Evolutionary conservation across 2,797 vertebrate species (phyloP).

Genomic region (Rhyacichthys aspro): DNA sequence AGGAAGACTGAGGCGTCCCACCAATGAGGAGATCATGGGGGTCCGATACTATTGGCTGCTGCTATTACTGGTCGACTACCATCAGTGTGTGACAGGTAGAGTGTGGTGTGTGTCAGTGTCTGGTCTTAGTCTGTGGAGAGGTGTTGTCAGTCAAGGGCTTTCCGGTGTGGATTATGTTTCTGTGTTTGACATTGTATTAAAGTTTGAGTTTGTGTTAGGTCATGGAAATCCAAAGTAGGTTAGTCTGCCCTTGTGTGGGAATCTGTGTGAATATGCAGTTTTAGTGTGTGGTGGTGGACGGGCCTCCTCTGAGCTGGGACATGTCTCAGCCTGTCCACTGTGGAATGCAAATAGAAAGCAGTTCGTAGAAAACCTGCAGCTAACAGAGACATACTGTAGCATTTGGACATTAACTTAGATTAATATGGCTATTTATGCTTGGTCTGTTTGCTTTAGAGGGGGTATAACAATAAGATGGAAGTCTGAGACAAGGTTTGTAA

Average conservation of each 20-base stretch:
- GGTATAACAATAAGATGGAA: not conserved
- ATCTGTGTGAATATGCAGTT: not conserved
- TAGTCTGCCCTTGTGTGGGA: conserved; percentile 1
- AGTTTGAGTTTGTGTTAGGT: conserved; percentile 7
- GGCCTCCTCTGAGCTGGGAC: conserved; percentile 18
- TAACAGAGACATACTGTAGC: not conserved
- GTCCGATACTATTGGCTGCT: conserved; percentile 59
- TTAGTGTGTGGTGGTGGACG: conserved; percentile 8
- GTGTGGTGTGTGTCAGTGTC: not conserved
- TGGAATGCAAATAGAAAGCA: conserved; percentile 36
- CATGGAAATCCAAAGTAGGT: not conserved
- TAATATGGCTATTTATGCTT: conserved; percentile 6
- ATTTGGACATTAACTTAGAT: conserved; percentile 4
- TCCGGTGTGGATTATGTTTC: not conserved
- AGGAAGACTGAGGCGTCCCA: conserved; percentile 17
- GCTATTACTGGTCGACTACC: conserved; percentile 52
- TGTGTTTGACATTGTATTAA: too few relatives aligned
- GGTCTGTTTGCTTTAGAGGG: conserved; percentile 15
- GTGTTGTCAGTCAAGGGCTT: not conserved
- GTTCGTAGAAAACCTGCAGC: not conserved
- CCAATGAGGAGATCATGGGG: conserved; percentile 52
- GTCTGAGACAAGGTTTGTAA: not conserved
- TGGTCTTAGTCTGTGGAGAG: conserved; percentile 6
- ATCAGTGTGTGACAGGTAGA: conserved; percentile 65
- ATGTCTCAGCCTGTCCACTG: conserved; percentile 42